Evolutionary conservation across 2,888 invertebrate genomes (phyloP).

Genomic region (Hirudinaria manillensis): DNA sequence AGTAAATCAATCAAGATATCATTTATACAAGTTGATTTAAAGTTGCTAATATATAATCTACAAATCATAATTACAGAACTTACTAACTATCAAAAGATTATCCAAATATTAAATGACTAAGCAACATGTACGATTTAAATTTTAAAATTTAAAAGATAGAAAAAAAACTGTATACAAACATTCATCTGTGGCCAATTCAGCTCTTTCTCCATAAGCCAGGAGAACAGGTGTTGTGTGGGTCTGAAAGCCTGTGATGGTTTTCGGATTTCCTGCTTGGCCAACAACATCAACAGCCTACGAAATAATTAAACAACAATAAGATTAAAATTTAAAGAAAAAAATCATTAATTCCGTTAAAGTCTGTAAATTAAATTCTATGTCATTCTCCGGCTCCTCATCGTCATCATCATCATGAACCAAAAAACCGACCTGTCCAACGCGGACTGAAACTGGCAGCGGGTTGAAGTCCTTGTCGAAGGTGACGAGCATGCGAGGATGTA

Average conservation of each 20-base stretch:
- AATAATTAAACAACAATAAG: too few species aligned
- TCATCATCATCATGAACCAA: background rate
- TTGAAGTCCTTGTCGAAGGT: constrained; percentile 92
- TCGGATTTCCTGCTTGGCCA: constrained; percentile 97
- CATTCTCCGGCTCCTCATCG: too few species aligned
- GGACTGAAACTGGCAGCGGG: constrained; percentile 84
- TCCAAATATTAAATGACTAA: background rate
- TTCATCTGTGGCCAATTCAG: constrained; percentile 96
- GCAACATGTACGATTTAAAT: background rate
- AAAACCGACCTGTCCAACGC: constrained; percentile 57
- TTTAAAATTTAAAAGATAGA: background rate
- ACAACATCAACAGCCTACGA: constrained; percentile 91
- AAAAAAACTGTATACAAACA: constrained; percentile 56
- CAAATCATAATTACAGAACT: constrained; percentile 1
- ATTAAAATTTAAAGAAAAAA: too few species aligned
- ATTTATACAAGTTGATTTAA: background rate
- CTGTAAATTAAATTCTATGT: background rate
- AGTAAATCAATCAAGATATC: too few species aligned
- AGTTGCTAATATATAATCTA: background rate
- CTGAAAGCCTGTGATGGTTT: constrained; percentile 98
- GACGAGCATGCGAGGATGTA: constrained; percentile 97
- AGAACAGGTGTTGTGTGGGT: constrained; percentile 98
- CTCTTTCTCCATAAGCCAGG: constrained; percentile 89
- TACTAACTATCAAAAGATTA: background rate
- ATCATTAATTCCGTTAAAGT: background rate